Base-by-base conservation (phyloP, 2,888 invertebrate genomes). In the Oegoconia quadripuncta region DNA sequence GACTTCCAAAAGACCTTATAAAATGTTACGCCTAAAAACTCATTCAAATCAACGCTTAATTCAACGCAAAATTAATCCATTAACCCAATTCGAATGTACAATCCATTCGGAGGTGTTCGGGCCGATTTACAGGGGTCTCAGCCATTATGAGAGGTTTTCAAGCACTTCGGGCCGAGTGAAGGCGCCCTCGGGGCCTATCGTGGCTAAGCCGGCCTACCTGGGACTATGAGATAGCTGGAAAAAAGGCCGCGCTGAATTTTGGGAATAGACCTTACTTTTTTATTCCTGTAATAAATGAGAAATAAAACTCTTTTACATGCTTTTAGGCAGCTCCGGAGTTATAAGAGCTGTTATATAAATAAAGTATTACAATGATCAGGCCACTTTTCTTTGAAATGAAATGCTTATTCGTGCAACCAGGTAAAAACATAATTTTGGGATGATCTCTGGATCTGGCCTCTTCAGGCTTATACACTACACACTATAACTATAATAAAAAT, bases 41-140 rank as follows among this genome's bases (percentile, higher is more conserved):
- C 23, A 7, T 16, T 27, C 17, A 32, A 25, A 40, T 25, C 26
- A 22, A 8, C 14, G 11, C 32, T 34, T 36, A 40, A 48, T 50
- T 46, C 46, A 37, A 48, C 44, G 47, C 39, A 41, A 50, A 52
- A 40, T 53, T 49, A 51, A 54, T 50, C 55, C 55, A 57, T 57
- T 60, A 55, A 46, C 43, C 42, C 44, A 49, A 53, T 55, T 50
- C 46, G 44, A 50, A 55, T 53, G 54, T 51, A 50, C 50, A 50
- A 44, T 45, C 50, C 54, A 49, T 56, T 56, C 49, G 39, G 47
- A 41, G 40, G 43, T 44, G 38, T 41, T 45, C 34, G 39, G 39
- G 39, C 38, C 42, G 44, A 48, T 44, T 50, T 46, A 41, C 46
- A 44, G 42, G 37, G 44, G 42, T 34, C 36, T 34, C 30, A 34